Percentiles rank a stretch among this genome's conserved stretches.
phyloP scores from a whole-genome alignment of 35 echinoderm and acorn worm genomes.

The Diadema setosum region DNA sequence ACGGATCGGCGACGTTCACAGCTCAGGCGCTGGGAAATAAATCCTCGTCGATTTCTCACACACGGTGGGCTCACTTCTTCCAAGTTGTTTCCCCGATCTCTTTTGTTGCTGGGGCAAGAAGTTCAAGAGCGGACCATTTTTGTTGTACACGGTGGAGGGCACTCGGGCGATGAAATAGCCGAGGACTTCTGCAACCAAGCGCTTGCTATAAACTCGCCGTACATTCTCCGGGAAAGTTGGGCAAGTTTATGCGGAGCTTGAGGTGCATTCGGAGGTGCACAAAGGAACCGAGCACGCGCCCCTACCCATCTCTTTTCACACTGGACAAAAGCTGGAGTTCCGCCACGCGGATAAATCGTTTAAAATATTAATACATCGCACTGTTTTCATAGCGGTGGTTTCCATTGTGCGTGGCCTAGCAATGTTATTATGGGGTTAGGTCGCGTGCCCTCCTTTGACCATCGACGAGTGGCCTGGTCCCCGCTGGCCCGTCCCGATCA shows the following conservation, averaged over 20 bases:
- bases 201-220: too few species aligned
- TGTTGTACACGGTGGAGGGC: too few species aligned
- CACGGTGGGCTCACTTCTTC: too few species aligned
- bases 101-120: too few species aligned
- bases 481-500: too few species aligned
- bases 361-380: conserved; percentile 8
- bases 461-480: neutral
- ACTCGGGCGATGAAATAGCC: too few species aligned
- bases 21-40: neutral
- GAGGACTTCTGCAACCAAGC: too few species aligned
- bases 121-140: too few species aligned
- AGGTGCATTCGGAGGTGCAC: too few species aligned
- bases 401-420: neutral
- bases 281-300: neutral
- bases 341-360: neutral
- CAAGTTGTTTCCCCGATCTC: too few species aligned
- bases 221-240: too few species aligned
- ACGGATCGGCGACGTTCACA: neutral
- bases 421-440: neutral
- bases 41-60: neutral
- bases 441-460: neutral
- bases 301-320: neutral
- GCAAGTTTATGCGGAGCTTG: too few species aligned
- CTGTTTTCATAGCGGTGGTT: neutral
- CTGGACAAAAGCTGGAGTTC: neutral